Evolutionary conservation across 2,113 vertebrate genomes (phyloP), one percentile per base, ranked within the genome.

Genomic region (Bettongia penicillata): DNA sequence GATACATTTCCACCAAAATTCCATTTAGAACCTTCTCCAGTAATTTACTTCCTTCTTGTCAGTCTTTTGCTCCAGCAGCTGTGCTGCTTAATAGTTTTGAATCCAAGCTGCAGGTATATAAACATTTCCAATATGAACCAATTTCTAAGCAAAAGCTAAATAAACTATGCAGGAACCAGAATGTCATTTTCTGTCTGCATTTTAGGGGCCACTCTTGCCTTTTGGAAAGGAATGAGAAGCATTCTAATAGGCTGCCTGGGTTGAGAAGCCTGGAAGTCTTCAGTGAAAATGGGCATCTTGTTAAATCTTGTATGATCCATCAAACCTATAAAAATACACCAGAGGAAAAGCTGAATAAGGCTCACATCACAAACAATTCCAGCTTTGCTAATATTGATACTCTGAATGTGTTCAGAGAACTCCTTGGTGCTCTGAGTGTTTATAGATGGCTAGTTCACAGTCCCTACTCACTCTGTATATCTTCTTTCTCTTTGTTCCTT

Each of bases 381-480:
- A 43, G 91, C 19, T 14, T 91, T 0, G 22, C 51, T 91, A 50
- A 90, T 28, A 47, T 2, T 6, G 37, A 23, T 2, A 1, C 9
- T 0, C 0, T 1, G 14, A 8, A 0, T 9, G n/a, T 47, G 8
- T 26, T 47, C 51, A 53, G 94, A 24, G 0, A 0, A 8, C 31
- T 25, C 51, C 50, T 0, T 1, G 10, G 11, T 47, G 24, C 0
- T 90, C 10, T 25, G 51, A 89, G 61, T 25, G n/a, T 68, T 94
- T 52, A 22, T 1, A 26, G 0, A 2, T 51, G 2, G 25, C 49
- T 5, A 28, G 26, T 28, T 47, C 3, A 0, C 3, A 19, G 43
- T 52, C 37, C 2, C 28, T 48, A 14, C 53, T 50, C 16, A 52
- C n/a, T n/a, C 2, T 4, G 0, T 1, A 24, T 2, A 0, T 1